phyloP scores from a whole-genome alignment of 2,888 invertebrate genomes.

The Pseudoips prasinana region DNA sequence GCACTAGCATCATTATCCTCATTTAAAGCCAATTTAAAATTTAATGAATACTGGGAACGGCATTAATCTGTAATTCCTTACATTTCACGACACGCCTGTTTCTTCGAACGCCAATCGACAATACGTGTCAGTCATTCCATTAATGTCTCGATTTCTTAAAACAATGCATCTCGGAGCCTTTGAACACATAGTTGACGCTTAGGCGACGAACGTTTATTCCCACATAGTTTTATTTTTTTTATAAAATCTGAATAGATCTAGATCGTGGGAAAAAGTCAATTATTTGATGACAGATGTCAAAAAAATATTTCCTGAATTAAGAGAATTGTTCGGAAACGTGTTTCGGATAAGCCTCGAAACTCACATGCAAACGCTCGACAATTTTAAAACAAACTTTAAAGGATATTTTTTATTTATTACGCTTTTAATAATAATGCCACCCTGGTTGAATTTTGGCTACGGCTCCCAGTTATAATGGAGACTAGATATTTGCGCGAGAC shows the following conservation, averaged over 20 bases:
- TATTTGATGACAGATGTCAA: neutral
- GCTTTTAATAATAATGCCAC: no score
- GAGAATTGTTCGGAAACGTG: no score
- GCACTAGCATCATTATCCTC: no score
- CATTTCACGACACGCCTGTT: slow-evolving; percentile 55
- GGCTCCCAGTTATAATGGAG: no score
- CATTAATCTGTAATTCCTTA: slow-evolving; percentile 51
- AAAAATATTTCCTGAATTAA: no score
- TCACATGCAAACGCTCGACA: no score
- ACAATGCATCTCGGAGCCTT: slow-evolving; percentile 57
- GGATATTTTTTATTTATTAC: no score
- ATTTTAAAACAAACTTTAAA: neutral
- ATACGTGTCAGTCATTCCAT: slow-evolving; percentile 78
- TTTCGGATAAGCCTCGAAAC: no score
- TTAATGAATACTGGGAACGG: slow-evolving; percentile 39
- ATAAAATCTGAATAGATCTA: slow-evolving; percentile 16
- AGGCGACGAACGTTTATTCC: slow-evolving; percentile 51
- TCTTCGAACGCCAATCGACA: slow-evolving; percentile 62
- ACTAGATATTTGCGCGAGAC: no score
- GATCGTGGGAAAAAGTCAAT: slow-evolving; percentile 53
- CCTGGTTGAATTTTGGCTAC: no score
- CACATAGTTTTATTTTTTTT: slow-evolving; percentile 48
- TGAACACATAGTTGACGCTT: slow-evolving; percentile 74
- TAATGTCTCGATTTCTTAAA: slow-evolving; percentile 72
- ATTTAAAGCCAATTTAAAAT: no score